These are phyloP conservation scores for Takifugu ocellatus DNA, from an alignment of 2,797 vertebrate species.

Conservation along the genomic window DNA sequence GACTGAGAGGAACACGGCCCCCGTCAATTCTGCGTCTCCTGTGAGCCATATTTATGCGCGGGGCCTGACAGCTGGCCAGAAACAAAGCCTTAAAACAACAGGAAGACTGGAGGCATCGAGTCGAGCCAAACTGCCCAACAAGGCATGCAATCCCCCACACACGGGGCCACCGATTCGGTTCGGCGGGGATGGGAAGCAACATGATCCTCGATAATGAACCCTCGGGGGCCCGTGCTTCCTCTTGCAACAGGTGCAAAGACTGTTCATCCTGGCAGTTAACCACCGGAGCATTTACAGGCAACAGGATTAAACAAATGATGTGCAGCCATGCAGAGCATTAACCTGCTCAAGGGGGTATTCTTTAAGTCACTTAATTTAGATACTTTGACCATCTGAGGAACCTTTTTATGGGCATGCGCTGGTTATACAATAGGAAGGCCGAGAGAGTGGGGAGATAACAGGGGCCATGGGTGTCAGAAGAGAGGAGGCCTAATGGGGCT, in stretches of 20 bases:
- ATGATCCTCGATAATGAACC: constrained; percentile 80
- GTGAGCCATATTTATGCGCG: constrained; percentile 61
- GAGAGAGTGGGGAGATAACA: constrained; percentile 3
- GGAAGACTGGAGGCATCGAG: constrained; percentile 56
- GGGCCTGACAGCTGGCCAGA: constrained; percentile 69
- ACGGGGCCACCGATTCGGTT: constrained; percentile 59
- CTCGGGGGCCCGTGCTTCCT: constrained; percentile 73
- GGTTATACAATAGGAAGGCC: constrained; percentile 10
- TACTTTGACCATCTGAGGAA: constrained; percentile 8
- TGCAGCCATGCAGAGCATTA: constrained; percentile 40
- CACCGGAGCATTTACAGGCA: constrained; percentile 69
- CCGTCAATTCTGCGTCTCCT: constrained; percentile 40
- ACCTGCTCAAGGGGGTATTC: constrained; percentile 23
- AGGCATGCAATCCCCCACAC: constrained; percentile 57
- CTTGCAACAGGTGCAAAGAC: constrained; percentile 82
- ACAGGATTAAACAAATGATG: constrained; percentile 65
- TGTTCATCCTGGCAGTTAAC: constrained; percentile 68
- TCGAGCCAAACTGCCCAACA: constrained; percentile 64
- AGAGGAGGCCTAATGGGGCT: constrained; percentile 13
- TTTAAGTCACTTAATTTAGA: constrained; percentile 31
- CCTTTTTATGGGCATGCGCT: constrained; percentile 9
- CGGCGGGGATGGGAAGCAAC: constrained; percentile 71
- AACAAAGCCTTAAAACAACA: constrained; percentile 77
- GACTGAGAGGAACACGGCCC: constrained; percentile 56
- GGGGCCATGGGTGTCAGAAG: constrained; percentile 3